Evolutionary conservation across 2,888 invertebrate genomes (phyloP).

Genomic region (Conchocele bisecta): DNA sequence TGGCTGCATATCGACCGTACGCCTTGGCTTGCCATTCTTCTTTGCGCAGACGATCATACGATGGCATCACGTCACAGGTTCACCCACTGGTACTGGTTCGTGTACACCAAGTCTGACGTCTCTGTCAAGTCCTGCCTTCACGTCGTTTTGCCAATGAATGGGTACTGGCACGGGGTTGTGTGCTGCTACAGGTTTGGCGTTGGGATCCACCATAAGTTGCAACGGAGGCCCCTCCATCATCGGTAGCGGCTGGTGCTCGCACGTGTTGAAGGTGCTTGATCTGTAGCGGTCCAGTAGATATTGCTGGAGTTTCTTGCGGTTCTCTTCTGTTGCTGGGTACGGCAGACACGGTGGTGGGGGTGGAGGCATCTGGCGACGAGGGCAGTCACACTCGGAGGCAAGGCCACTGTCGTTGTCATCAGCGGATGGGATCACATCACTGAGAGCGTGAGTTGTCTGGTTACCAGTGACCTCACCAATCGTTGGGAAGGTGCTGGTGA

Average conservation of each 20-base stretch:
- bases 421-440: too few species aligned
- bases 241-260: constrained; percentile 64
- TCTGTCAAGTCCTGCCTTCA: constrained; percentile 64
- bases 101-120: constrained; percentile 66
- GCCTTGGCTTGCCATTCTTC: constrained; percentile 59
- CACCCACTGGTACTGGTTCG: constrained; percentile 60
- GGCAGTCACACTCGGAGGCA: too few species aligned
- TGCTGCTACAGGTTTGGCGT: constrained; percentile 61
- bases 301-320: constrained; percentile 35
- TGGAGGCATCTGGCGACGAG: too few species aligned
- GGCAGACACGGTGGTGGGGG: too few species aligned
- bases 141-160: constrained; percentile 65
- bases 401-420: too few species aligned
- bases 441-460: too few species aligned
- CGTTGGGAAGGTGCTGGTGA: too few species aligned
- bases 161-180: constrained; percentile 69
- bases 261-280: constrained; percentile 69
- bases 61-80: constrained; percentile 66
- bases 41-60: constrained; percentile 58
- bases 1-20: constrained; percentile 67
- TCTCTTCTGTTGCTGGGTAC: constrained; percentile 56
- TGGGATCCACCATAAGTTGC: constrained; percentile 60
- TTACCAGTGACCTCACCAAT: too few species aligned
- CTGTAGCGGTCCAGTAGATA: constrained; percentile 61
- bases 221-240: constrained; percentile 60